Base-by-base conservation (phyloP, 2,888 invertebrate species). In the Scaptomyza polygonia region DNA sequence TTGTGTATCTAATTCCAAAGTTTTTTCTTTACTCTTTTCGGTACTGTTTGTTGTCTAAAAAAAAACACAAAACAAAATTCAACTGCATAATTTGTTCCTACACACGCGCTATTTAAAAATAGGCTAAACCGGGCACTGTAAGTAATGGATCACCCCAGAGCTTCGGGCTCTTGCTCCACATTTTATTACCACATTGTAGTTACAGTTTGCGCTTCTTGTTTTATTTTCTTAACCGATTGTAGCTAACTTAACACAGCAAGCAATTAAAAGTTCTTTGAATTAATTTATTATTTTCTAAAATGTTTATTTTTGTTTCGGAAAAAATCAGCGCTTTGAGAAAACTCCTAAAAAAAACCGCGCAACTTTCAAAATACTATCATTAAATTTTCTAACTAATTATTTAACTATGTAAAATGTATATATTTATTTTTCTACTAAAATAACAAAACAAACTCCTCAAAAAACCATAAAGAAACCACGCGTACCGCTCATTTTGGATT, bases 91-190 rank as follows among this genome's bases (percentile, higher is more conserved):
- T 79, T 86, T 72, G 83, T 86, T 86, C 51, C 53, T 69, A 76
- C 74, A 82, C 70, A 77, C 77, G 74, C 82, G 82, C 87, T 83
- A 75, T 72, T 32, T 47, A 47, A 32, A 71, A 57, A 57, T 76
- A 73, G 94, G 93, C 94, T 86, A 94, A 94, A 90, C 93, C 93
- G 77, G 93, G 92, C 90, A 93, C 93, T 92, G 94, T 94, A 93
- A 94, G 93, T 94, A 93, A 88, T 77, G 82, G 77, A 66, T 75
- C 69, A 72, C 56, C 72, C 72, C 75, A 83, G 75, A 61, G 58
- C 27, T 69, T 72, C n/a, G 72, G 70, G 78, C 71, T 62, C 25
- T 66, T 59, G 40, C 63, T 36, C 36, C 21, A 25, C 25, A 11
- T 49, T 11, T 25, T 62, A 42, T 53, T 47, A 43, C 43, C 45